phyloP scores from a whole-genome alignment of 2,797 vertebrate genomes.

The Enteromius radiatus region DNA sequence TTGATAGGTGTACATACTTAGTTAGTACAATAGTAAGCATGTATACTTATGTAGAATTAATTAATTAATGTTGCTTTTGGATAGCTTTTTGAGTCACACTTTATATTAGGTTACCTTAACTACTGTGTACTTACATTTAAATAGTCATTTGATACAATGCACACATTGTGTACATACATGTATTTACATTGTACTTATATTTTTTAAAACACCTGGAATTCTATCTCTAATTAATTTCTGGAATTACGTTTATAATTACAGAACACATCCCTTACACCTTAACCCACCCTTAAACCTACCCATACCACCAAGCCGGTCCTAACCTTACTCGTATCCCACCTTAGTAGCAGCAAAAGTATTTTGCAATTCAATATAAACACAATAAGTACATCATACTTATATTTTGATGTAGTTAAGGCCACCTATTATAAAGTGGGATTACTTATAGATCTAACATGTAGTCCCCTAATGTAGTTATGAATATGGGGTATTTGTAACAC shows the following conservation, averaged over 20 bases:
- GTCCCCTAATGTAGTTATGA: neutral
- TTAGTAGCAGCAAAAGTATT: neutral
- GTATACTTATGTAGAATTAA: neutral
- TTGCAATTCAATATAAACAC: neutral
- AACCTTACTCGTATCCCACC: neutral
- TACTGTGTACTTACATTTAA: neutral
- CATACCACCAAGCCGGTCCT: neutral
- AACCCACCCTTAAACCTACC: too few species aligned
- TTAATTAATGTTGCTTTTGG: neutral
- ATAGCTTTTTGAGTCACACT: neutral
- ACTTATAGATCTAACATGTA: neutral
- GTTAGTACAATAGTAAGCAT: slow-evolving; percentile 41
- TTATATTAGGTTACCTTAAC: neutral
- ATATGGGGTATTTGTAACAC: neutral
- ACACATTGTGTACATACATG: neutral
- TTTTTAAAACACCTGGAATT: neutral
- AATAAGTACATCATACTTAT: neutral
- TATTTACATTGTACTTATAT: neutral
- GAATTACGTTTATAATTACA: neutral
- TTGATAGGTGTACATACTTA: slow-evolving; percentile 40
- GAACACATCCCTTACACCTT: neutral
- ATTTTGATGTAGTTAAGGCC: neutral
- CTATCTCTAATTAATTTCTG: too few species aligned
- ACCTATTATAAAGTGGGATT: neutral
- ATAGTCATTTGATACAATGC: neutral